Base-by-base conservation (phyloP, 2,888 invertebrate genomes). In the Cheilosia pagana region DNA sequence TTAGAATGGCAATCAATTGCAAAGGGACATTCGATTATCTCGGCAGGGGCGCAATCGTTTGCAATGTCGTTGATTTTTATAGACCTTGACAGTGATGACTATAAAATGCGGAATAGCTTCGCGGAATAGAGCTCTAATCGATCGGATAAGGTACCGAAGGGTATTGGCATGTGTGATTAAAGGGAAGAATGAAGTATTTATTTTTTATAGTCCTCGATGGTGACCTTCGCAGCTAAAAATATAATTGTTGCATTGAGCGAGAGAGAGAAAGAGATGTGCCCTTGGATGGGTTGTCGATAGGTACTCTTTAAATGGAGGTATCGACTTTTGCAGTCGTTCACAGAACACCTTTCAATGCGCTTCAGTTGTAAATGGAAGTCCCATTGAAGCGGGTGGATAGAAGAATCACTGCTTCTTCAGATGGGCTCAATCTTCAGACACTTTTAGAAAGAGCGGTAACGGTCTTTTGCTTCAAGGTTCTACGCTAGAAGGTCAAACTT, bases 51-150 rank as follows among this genome's bases (percentile, higher is more conserved):
- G 19, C 43, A 21, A 52, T 81, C 74, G 62, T 57, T 60, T 53
- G 65, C 45, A 45, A 43, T 79, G 53, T 65, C 53, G 68, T 81
- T 85, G 81, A 85, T 55, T 85, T 81, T 85, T 85, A 81, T 81
- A 52, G 81, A 67, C 75, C 60, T 71, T 85, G 85, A 81, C 85
- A 85, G 85, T 85, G 81, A 85, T 85, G 85, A 59, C 68, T 68
- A 72, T 71, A 50, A 21, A n/a, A 28, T 35, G 48, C 41, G 39
- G 50, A 63, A 39, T 39, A 52, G 39, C 4, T 50, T 71, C 74
- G 52, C 41, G 23, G 48, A 65, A 65, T 65, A 12, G 16, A 23
- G 12, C n/a, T 25, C 41, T 62, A 55, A 81, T 68, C 67, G 62
- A 81, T 74, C 71, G 8, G 71, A 60, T 41, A 60, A 60, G 19